Percentiles rank a stretch among this genome's conserved stretches.
Conservation (phyloP, 2,888 invertebrate species). For the Gerosis bhagava region DNA sequence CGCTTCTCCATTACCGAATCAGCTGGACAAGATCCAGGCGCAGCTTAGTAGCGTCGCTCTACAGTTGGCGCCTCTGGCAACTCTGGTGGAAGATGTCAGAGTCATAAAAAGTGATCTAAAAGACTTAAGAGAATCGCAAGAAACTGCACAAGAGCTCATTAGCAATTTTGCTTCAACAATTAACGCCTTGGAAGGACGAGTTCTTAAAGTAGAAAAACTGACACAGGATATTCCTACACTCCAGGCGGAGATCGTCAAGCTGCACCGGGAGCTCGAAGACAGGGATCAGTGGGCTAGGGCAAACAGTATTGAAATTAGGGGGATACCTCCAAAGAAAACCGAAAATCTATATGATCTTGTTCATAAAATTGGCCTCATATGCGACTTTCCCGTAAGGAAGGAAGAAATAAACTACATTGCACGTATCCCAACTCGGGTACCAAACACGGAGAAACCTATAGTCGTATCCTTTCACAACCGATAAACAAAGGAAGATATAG, state of each 20-base stretch:
- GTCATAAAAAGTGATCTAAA: conserved; percentile 26
- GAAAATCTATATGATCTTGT: conserved; percentile 28
- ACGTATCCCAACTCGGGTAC: conserved; percentile 26
- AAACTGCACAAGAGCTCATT: conserved; percentile 21
- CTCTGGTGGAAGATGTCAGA: conserved; percentile 30
- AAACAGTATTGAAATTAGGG: conserved; percentile 3
- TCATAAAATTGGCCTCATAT: conserved; percentile 10
- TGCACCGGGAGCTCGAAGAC: conserved; percentile 19
- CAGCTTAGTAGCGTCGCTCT: neutral
- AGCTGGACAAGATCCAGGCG: conserved; percentile 1
- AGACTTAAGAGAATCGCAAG: conserved; percentile 20
- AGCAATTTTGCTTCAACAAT: conserved; percentile 14
- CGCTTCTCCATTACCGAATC: neutral
- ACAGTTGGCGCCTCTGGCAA: conserved; percentile 26
- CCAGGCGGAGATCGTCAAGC: conserved; percentile 12
- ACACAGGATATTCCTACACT: conserved; percentile 17
- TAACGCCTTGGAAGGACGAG: conserved; percentile 11
- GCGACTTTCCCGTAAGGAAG: conserved; percentile 14
- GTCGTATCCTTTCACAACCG: too few species aligned
- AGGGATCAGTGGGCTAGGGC: conserved; percentile 30
- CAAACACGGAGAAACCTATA: conserved; percentile 27
- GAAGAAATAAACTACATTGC: conserved; percentile 33
- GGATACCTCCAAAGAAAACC: conserved; percentile 10
- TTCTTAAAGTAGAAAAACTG: conserved; percentile 16
- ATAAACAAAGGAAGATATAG: too few species aligned